Base-by-base conservation (phyloP, 2,888 invertebrate genomes). In the Shargacucullia verbasci region DNA sequence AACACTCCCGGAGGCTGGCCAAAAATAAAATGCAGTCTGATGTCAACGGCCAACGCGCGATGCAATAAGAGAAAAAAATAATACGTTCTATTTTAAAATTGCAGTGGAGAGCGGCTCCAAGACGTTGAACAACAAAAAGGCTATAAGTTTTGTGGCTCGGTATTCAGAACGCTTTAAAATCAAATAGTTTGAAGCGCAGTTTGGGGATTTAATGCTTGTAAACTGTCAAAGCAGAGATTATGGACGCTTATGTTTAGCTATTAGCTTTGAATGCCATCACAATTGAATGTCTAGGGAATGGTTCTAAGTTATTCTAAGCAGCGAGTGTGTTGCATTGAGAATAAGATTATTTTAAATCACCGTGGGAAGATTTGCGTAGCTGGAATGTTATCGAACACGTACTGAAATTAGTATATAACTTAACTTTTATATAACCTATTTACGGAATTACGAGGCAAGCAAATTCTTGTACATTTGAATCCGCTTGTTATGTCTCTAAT, bases 61-160 rank as follows among this genome's bases (percentile, higher is more conserved):
- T 92, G 92, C 92, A 92, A 89, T 78, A 86, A 85, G 82, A 85
- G 87, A 88, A 88, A 89, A 84, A 82, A 85, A 79, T 49, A 65
- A 75, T 54, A 52, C 67, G 74, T 87, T 92, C 92, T 92, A 91
- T 91, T 91, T 91, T 88, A 86, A 90, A 90, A 88, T 88, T 88
- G 88, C 88, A 87, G 82, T 82, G 84, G 83, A 83, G 85, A 83
- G 81, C 81, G 70, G 73, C 74, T 71, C 64, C 70, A 79, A 81
- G 79, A 79, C 78, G 83, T 80, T 82, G 79, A 75, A 52, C 71
- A 69, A 81, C 81, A 82, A 82, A 85, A 87, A 88, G 85, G 80
- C 78, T 80, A 81, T 81, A 76, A 65, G 76, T 81, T 80, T 61
- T 79, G 74, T 81, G 57, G 52, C 60, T 59, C 49, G 59, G 68